phyloP scores from a whole-genome alignment of 2,113 vertebrate species.

The Callipepla californica region DNA sequence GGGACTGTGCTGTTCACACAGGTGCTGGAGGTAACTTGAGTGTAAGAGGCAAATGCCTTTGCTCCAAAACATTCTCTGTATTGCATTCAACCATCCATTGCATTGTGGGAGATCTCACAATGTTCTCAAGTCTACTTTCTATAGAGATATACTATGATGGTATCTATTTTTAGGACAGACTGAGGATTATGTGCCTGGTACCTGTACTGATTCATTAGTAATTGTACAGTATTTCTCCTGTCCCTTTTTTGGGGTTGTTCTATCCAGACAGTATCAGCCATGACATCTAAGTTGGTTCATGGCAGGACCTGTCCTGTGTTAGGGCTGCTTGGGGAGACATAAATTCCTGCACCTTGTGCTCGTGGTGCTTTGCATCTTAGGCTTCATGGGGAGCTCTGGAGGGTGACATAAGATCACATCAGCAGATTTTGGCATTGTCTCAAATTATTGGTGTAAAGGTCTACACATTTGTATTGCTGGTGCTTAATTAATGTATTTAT shows the following conservation, averaged over 20 bases:
- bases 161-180: not conserved
- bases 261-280: not conserved
- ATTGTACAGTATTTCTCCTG: not conserved
- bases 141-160: not conserved
- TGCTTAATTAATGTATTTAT: not conserved
- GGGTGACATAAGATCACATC: not conserved
- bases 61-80: not conserved
- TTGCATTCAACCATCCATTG: not conserved
- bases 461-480: not conserved
- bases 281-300: not conserved
- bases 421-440: not conserved
- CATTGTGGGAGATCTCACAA: not conserved
- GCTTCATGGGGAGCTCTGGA: not conserved
- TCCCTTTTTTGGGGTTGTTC: not conserved
- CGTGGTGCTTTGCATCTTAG: not conserved
- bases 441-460: not conserved
- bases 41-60: not conserved
- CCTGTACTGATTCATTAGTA: not conserved
- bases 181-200: not conserved
- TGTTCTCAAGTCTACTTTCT: not conserved
- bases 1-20: not conserved
- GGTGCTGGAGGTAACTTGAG: not conserved
- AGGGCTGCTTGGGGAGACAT: not conserved
- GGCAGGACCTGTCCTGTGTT: accelerated
- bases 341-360: not conserved